Base-by-base conservation (phyloP, 1,140 invertebrate genomes). In the Drosophila paulistorum region DNA sequence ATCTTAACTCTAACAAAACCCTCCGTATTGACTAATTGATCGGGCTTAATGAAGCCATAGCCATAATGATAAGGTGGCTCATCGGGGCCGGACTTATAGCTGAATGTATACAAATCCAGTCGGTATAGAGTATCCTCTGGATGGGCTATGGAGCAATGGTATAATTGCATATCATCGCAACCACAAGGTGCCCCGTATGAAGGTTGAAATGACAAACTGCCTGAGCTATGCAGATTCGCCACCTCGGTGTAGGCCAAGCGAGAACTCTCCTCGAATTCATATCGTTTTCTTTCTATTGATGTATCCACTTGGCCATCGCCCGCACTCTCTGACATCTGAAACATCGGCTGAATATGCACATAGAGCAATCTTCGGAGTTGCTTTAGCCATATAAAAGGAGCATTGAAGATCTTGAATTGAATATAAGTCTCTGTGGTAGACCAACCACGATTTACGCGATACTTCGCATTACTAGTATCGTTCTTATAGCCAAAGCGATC, bases 331-430 rank as follows among this genome's bases (percentile, higher is more conserved):
- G 23, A 7, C 10, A 54, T n/a, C 9, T 77, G 61, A 37, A 60
- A 75, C 61, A 97, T 94, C 42, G 96, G 96, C 65, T 96, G 97
- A 65, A 97, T 93, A 92, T 95, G 95, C 68, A 96, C 94, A 80
- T 94, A 93, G 74, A 97, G 93, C 71, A 94, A 92, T 70, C 94
- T 94, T 75, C 94, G 79, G 94, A 94, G 71, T 96, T 97, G 69
- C 97, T 93, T 30, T 10, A 64, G 60, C 79, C 95, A 95, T 54
- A 97, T 94, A n/a, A 91, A 91, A 1, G 97, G 96, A 86, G 96
- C 96, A 74, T 96, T 95, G 77, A 95, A 95, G 78, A 98, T 93
- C 91, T 97, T 96, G 68, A 99, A 95, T 89, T 98, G 97, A 57
- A 98, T 93, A 57, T 96, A 94, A 33, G 95, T 96, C 90, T 98